Evolutionary conservation across 2,888 invertebrate genomes (phyloP).

Genomic region (Polietes domitor): DNA sequence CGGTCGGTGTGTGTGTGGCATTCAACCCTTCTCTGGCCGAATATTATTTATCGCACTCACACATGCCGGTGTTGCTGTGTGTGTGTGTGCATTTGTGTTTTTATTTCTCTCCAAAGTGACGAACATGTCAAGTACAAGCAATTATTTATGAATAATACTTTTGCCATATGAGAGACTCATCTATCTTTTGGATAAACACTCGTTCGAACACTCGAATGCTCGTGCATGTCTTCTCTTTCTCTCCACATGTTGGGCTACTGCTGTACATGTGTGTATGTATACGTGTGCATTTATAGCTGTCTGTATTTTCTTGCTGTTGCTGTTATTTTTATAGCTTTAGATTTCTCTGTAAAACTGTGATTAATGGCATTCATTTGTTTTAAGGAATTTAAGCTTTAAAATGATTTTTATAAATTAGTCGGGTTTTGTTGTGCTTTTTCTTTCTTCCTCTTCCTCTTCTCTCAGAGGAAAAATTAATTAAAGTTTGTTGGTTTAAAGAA

Average conservation of each 20-base stretch:
- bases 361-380: conserved; percentile 65
- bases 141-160: conserved; percentile 66
- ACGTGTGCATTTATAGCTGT: neutral
- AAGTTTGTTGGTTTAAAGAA: neutral
- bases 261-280: conserved; percentile 21
- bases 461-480: conserved; percentile 37
- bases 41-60: conserved; percentile 25
- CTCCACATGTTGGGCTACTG: no score
- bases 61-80: neutral
- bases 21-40: conserved; percentile 19
- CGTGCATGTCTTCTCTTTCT: neutral
- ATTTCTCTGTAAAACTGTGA: conserved; percentile 58
- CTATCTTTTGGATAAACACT: conserved; percentile 52
- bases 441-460: neutral
- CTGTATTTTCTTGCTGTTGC: conserved; percentile 42
- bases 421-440: neutral
- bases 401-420: conserved; percentile 61
- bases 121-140: conserved; percentile 66
- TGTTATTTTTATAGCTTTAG: conserved; percentile 53
- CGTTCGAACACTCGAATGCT: neutral
- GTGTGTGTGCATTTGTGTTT: conserved; percentile 13
- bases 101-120: conserved; percentile 40
- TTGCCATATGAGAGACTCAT: conserved; percentile 64
- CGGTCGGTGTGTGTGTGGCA: neutral
- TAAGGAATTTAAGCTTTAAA: conserved; percentile 63